These are phyloP conservation scores for Hymenopus coronatus DNA, from an alignment of 2,888 invertebrate species.

Conservation along the genomic window DNA sequence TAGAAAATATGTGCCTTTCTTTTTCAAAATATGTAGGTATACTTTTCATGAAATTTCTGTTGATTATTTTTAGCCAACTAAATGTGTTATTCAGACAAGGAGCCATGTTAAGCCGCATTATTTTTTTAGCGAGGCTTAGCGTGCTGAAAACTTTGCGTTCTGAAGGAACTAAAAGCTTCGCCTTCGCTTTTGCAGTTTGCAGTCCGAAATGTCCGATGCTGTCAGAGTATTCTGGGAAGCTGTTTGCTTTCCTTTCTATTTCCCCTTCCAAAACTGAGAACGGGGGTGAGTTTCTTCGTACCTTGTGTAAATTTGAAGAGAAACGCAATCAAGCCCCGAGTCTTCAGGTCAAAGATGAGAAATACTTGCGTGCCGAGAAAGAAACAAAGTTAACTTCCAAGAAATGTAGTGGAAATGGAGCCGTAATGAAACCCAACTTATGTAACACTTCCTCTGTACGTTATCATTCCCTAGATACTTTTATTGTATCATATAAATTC, in stretches of 20 bases:
- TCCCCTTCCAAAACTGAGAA: neutral
- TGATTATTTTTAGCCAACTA: no score
- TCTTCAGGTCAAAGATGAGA: neutral
- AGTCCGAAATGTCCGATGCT: neutral
- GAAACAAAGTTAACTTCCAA: neutral
- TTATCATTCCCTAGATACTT: no score
- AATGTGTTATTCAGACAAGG: no score
- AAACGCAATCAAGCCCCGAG: neutral
- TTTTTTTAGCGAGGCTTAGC: neutral
- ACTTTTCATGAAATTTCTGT: no score
- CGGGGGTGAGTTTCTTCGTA: neutral
- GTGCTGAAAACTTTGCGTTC: neutral
- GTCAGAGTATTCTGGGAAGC: neutral
- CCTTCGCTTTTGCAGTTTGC: neutral
- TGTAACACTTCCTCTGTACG: no score
- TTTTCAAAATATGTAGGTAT: no score
- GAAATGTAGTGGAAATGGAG: neutral
- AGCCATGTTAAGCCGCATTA: neutral
- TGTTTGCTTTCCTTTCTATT: neutral
- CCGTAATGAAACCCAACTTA: neutral
- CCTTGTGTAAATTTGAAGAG: neutral
- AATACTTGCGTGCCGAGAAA: neutral
- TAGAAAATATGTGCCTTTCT: no score
- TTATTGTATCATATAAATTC: no score
- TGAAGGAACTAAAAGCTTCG: neutral